phyloP scores from a whole-genome alignment of 2,797 vertebrate genomes.

The Furcifer pardalis region DNA sequence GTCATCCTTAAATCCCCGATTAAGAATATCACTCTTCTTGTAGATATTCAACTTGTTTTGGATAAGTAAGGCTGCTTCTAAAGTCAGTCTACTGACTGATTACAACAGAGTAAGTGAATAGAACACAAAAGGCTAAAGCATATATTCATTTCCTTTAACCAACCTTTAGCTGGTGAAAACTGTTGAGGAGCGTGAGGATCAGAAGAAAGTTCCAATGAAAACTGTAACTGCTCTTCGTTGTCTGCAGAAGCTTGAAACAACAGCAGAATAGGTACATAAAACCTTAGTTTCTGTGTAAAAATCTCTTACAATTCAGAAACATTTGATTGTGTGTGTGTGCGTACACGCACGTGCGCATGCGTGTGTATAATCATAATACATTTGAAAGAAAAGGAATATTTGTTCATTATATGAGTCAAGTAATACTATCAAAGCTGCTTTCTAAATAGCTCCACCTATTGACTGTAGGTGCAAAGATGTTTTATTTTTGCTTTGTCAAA shows the following conservation, averaged over 20 bases:
- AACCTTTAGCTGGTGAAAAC: constrained; percentile 85
- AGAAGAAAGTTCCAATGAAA: constrained; percentile 90
- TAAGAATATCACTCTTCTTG: background rate
- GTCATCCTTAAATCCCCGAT: constrained; percentile 11
- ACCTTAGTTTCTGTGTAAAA: background rate
- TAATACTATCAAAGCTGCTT: background rate
- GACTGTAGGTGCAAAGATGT: background rate
- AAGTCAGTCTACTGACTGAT: background rate
- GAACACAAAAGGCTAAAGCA: background rate
- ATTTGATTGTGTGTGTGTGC: too few species aligned
- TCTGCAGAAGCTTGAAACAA: constrained; percentile 81
- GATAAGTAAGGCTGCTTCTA: constrained; percentile 28
- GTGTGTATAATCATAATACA: background rate
- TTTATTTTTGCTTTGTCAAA: background rate
- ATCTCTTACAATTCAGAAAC: background rate
- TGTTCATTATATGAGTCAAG: background rate
- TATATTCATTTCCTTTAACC: constrained; percentile 52
- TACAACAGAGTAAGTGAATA: constrained; percentile 18
- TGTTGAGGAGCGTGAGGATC: constrained; percentile 82
- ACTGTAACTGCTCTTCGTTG: constrained; percentile 94
- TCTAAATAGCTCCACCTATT: background rate
- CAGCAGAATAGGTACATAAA: constrained; percentile 33
- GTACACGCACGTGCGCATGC: too few species aligned
- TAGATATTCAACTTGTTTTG: constrained; percentile 31
- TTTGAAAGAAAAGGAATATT: background rate